phyloP scores from a whole-genome alignment of 2,797 vertebrate species.

The Salmo trutta region DNA sequence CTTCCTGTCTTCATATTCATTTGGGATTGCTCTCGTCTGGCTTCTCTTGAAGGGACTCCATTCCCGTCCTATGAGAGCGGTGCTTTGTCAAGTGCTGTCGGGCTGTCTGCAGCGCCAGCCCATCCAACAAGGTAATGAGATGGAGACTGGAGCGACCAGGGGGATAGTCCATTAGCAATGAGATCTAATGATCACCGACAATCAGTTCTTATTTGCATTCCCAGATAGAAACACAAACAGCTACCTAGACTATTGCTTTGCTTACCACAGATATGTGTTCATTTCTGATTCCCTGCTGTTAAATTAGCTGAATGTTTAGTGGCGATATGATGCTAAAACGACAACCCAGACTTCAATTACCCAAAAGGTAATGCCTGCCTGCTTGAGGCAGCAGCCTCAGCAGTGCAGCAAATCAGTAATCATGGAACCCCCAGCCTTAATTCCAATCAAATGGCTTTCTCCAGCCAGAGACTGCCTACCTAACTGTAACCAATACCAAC shows the following conservation, averaged over 20 bases:
- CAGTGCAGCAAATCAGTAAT: no score
- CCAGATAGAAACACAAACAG: neutral
- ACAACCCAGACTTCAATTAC: neutral
- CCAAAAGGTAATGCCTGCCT: neutral
- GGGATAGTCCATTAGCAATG: neutral
- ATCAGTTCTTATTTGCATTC: neutral
- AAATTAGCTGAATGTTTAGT: neutral
- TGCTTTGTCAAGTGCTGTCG: constrained; percentile 16
- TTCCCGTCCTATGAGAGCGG: constrained; percentile 19
- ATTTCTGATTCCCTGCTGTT: neutral
- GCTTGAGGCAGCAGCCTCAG: neutral
- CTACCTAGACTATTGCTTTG: neutral
- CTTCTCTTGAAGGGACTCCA: constrained; percentile 7
- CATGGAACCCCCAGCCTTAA: no score
- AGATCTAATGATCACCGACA: constrained; percentile 22
- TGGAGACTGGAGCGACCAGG: neutral
- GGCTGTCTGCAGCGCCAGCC: neutral
- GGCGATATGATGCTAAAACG: neutral
- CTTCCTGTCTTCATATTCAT: constrained; percentile 21
- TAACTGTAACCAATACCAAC: no score
- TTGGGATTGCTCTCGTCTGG: constrained; percentile 10
- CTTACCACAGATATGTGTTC: neutral
- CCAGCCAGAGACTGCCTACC: no score
- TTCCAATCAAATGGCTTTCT: no score
- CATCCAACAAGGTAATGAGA: constrained; percentile 16